phyloP scores from a whole-genome alignment of 2,888 invertebrate genomes.

The Zhuqinia jingwanae region DNA sequence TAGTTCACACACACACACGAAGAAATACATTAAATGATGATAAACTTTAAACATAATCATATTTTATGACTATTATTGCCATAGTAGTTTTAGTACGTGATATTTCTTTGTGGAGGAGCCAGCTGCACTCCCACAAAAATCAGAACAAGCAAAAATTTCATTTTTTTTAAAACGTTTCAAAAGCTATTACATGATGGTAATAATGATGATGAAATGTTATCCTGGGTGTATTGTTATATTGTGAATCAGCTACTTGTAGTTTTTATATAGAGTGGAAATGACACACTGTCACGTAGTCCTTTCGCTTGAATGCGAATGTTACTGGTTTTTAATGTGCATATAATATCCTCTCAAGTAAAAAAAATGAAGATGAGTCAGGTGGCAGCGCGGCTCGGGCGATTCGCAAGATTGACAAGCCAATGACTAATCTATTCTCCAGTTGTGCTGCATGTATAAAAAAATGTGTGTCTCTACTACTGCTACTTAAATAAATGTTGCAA shows the following conservation, averaged over 20 bases:
- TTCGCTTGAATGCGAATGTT: not conserved
- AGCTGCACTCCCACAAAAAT: slow-evolving; percentile 37
- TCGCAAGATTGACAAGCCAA: no score
- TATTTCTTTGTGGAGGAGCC: not conserved
- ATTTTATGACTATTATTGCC: slow-evolving; percentile 16
- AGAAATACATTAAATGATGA: not conserved
- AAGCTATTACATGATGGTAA: no score
- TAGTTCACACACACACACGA: no score
- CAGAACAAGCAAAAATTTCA: not conserved
- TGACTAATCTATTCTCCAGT: no score
- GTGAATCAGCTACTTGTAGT: not conserved
- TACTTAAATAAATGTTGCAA: no score
- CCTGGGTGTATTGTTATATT: not conserved
- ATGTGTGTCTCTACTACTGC: no score
- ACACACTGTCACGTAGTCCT: slow-evolving; percentile 29
- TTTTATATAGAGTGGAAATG: not conserved
- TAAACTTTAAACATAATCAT: not conserved
- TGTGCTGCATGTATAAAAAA: no score
- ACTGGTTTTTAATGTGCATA: not conserved
- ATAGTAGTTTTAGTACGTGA: not conserved
- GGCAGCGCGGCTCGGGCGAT: not conserved
- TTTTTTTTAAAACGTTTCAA: not conserved
- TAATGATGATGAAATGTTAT: no score
- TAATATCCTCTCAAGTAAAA: no score
- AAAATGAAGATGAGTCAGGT: not conserved